Conservation (phyloP, 2,113 vertebrate genomes). For the Chlorodrepanis virens region DNA sequence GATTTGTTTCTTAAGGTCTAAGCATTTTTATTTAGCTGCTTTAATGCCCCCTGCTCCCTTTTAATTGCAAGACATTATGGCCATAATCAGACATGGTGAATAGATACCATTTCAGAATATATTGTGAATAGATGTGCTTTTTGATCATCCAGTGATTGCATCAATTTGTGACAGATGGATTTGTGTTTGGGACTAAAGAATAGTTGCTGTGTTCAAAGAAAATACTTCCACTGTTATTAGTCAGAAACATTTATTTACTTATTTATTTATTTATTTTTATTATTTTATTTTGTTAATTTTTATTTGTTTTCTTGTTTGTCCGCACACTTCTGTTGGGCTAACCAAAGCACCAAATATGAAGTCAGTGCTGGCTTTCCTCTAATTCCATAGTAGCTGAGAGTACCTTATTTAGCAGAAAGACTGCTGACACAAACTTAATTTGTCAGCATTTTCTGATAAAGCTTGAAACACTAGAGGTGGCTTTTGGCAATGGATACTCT, state of each 20-base stretch:
- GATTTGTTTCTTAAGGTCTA: background rate
- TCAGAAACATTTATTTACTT: background rate
- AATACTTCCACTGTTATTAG: background rate
- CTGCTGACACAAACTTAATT: background rate
- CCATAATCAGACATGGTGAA: background rate
- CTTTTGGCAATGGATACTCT: background rate
- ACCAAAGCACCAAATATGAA: background rate
- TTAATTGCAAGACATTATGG: background rate
- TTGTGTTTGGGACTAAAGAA: background rate
- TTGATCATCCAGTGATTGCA: background rate
- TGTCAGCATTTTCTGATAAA: background rate
- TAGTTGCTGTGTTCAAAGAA: background rate
- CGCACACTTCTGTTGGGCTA: background rate
- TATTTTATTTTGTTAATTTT: background rate
- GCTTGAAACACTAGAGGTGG: background rate
- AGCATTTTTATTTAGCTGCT: background rate
- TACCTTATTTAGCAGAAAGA: background rate
- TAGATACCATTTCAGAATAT: background rate
- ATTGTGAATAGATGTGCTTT: background rate
- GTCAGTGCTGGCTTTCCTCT: background rate
- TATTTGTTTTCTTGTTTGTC: background rate
- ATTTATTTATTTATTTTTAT: too few species aligned
- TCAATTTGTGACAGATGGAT: background rate
- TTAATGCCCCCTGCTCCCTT: fast-evolving
- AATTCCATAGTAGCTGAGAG: background rate